Base-by-base conservation (phyloP, 1,140 invertebrate genomes). In the Macrosteles quadrilineatus region DNA sequence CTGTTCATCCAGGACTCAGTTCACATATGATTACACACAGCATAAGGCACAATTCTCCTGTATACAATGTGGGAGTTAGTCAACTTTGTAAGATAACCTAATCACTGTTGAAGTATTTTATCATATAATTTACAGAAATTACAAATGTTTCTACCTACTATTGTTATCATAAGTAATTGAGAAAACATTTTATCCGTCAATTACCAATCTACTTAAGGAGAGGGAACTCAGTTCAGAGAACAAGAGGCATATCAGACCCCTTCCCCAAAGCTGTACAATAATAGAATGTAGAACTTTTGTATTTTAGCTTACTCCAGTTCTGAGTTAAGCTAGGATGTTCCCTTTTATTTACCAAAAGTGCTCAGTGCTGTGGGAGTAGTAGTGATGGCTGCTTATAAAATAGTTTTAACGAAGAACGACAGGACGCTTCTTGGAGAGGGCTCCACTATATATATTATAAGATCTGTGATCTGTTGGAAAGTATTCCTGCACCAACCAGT, bases 301-400 rank as follows among this genome's bases (percentile, higher is more conserved):
- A 59, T 59, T 59, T 59, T 59, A 59, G 55, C 55, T 59, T 59
- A 59, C 23, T 59, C 55, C 55, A 21, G 27, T 27, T 21, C 55
- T 59, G 25, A 27, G 55, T 59, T 59, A n/a, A 25, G 55, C 55
- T 59, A 67, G 47, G 23, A 68, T 31, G 55, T 68, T 68, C 50
- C 32, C 25, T 67, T 71, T 71, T 67, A 36, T 74, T 63, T 74
- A 69, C 73, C 73, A 73, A 69, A 73, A 70, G 67, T 73, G 69
- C 69, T 73, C 57, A 67, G 45, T 67, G 70, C 67, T 69, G 50
- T 27, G 55, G 25, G 55, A 59, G 55, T 29, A 27, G 55, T 59
- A 59, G 63, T 63, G 57, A 40, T 47, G 59, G 69, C 53, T 71
- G 69, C 70, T 71, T 73, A 59, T 69, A 65, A 71, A 47, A 30